Percentiles rank a stretch among this genome's conserved stretches.
phyloP scores from a whole-genome alignment of 2,113 vertebrate species.

The Nycticryphes semicollaris region DNA sequence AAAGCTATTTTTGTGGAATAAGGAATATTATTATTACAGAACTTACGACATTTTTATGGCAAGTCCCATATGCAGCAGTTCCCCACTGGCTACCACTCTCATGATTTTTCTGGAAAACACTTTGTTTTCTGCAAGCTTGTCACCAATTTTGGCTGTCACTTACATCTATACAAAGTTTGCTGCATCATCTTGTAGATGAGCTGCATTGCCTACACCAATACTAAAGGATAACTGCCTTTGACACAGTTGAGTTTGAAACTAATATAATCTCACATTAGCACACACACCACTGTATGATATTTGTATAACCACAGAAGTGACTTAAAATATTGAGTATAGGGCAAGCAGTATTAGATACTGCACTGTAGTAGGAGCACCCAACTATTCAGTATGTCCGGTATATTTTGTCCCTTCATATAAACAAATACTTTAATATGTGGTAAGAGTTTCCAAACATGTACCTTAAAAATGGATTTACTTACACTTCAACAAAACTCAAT shows the following conservation, averaged over 20 bases:
- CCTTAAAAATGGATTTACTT: conserved; percentile 41
- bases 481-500: background rate
- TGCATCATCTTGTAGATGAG: background rate
- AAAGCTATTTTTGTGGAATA: background rate
- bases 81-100: background rate
- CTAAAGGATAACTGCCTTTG: background rate
- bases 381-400: background rate
- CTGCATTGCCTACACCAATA: background rate
- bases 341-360: background rate
- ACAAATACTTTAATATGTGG: background rate
- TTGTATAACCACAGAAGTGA: background rate
- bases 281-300: background rate
- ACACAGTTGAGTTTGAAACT: background rate
- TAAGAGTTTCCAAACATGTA: background rate
- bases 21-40: background rate
- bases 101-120: background rate
- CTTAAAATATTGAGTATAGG: background rate
- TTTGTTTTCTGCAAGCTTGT: background rate
- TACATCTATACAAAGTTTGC: too few species aligned
- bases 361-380: background rate
- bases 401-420: background rate
- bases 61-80: background rate
- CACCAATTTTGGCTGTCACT: background rate
- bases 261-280: background rate
- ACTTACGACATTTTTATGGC: background rate